These are phyloP conservation scores for Zapus hudsonius DNA, from an alignment of 2,113 vertebrate genomes.

Conservation along the genomic window DNA sequence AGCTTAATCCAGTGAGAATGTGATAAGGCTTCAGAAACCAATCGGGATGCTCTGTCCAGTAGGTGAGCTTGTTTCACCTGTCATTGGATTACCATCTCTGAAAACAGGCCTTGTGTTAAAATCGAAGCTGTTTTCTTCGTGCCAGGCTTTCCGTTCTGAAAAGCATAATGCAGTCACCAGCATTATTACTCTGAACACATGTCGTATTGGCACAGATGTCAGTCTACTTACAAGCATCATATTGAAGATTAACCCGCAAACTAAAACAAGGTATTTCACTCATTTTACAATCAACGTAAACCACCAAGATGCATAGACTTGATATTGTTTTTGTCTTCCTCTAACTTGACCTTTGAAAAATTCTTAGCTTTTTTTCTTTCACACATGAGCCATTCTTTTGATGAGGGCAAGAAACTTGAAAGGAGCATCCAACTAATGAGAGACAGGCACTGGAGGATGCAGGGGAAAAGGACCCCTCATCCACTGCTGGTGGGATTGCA, in stretches of 20 bases:
- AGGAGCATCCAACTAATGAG: not conserved
- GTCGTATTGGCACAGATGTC: not conserved
- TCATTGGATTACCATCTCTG: not conserved
- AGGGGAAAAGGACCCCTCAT: too few species aligned
- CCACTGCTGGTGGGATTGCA: too few species aligned
- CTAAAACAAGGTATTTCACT: not conserved
- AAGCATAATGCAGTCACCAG: not conserved
- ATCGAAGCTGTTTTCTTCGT: not conserved
- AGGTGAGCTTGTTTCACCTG: not conserved
- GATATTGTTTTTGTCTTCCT: too few species aligned
- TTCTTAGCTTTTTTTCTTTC: too few species aligned
- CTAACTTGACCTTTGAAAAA: too few species aligned
- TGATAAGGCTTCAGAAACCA: not conserved
- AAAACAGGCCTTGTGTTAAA: not conserved
- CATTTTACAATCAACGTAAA: too few species aligned
- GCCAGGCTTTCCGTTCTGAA: not conserved
- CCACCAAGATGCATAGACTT: too few species aligned
- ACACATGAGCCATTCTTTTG: too few species aligned
- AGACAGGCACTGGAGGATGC: too few species aligned
- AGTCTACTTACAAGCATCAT: not conserved
- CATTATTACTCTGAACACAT: not conserved
- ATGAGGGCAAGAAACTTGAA: too few species aligned
- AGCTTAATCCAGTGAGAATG: not conserved
- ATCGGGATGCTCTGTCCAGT: not conserved
- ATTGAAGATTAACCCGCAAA: not conserved